A percentile compares a stretch with the other conserved stretches of the same genome.
phyloP scores from a whole-genome alignment of 2,113 vertebrate genomes.

The Gulo gulo region DNA sequence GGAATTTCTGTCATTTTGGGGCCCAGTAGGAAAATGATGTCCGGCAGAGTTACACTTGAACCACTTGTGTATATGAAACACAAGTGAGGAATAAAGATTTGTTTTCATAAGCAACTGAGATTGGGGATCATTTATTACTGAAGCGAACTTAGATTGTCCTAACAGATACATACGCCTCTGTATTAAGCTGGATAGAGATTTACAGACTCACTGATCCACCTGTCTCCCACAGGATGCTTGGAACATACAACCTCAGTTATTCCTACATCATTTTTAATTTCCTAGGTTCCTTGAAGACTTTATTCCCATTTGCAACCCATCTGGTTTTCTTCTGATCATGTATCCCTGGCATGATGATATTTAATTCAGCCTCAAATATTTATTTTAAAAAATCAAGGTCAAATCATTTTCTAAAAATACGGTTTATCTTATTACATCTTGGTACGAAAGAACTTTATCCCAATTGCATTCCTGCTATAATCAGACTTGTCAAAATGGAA shows the following conservation, averaged over 20 bases:
- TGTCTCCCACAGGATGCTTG: neutral
- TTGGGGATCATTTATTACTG: neutral
- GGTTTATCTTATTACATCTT: neutral
- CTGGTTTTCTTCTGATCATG: neutral
- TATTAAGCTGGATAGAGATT: neutral
- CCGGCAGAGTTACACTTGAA: neutral
- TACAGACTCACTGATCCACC: neutral
- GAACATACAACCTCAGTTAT: neutral
- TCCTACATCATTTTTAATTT: neutral
- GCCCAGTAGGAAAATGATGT: neutral
- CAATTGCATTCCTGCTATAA: neutral
- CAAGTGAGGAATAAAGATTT: neutral
- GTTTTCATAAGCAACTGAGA: neutral
- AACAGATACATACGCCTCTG: neutral
- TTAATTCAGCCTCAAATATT: constrained; percentile 19
- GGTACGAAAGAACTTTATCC: neutral
- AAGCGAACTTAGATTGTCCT: neutral
- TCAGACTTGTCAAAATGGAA: constrained; percentile 9
- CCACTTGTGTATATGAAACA: neutral
- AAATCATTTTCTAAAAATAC: neutral
- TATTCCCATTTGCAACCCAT: neutral
- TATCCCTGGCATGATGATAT: neutral
- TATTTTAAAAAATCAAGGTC: constrained; percentile 9
- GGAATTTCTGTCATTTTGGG: neutral
- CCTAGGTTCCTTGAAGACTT: neutral